Evolutionary conservation across 2,113 vertebrate species (phyloP).

Genomic region (Myrmecophaga tridactyla): DNA sequence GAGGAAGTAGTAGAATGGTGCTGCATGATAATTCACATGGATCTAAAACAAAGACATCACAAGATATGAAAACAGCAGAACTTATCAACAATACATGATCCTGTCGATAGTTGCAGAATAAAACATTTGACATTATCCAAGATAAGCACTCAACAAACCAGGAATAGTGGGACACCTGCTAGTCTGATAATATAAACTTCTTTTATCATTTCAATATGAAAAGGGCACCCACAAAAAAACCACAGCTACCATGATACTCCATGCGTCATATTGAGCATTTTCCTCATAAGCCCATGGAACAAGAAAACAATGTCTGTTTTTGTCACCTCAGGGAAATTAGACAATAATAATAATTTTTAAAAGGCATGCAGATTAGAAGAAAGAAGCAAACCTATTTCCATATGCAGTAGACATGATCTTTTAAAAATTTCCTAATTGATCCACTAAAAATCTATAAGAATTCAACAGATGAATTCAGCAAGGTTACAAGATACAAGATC

Average conservation of each 20-base stretch:
- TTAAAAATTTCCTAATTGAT: not conserved
- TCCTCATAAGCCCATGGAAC: not conserved
- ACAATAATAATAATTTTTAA: too few species aligned
- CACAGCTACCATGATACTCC: not conserved
- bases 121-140: not conserved
- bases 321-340: not conserved
- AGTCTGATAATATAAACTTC: too few species aligned
- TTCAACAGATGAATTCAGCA: not conserved
- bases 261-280: not conserved
- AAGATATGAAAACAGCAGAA: not conserved
- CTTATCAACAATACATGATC: not conserved
- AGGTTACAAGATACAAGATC: not conserved
- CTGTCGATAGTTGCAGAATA: not conserved
- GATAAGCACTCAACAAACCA: not conserved
- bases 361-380: not conserved
- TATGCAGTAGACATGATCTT: not conserved
- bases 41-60: not conserved
- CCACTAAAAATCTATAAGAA: not conserved
- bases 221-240: not conserved
- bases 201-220: too few species aligned
- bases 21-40: too few species aligned
- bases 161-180: not conserved
- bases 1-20: too few species aligned
- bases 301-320: not conserved
- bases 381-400: not conserved